Percentiles rank a stretch among this genome's conserved stretches.
These are phyloP conservation scores for Myotis daubentonii DNA, from an alignment of 2,797 vertebrate genomes.

Conservation along the genomic window DNA sequence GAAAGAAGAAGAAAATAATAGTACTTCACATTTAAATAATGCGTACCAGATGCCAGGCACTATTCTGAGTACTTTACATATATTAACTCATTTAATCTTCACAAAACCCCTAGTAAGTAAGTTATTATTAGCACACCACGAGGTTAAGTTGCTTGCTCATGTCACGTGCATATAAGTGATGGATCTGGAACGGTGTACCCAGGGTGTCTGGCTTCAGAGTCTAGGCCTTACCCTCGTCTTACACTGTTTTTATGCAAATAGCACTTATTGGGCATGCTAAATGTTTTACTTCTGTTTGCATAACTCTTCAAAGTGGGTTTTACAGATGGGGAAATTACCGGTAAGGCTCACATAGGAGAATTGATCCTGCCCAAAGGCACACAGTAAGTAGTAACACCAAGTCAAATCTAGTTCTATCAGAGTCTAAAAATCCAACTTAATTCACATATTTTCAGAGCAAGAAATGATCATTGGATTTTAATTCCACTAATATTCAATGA, in stretches of 20 bases:
- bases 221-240: not conserved
- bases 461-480: not conserved
- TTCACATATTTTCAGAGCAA: not conserved
- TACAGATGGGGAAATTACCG: not conserved
- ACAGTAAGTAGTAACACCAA: not conserved
- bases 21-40: conserved; percentile 46
- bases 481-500: not conserved
- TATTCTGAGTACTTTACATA: not conserved
- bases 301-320: conserved; percentile 15
- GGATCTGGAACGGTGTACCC: not conserved
- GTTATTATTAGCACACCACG: not conserved
- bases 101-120: not conserved
- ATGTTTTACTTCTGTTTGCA: conserved; percentile 40
- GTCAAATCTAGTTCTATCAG: not conserved
- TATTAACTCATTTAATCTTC: conserved; percentile 38
- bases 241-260: conserved; percentile 8
- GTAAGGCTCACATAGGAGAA: not conserved
- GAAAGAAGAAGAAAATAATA: conserved; percentile 46
- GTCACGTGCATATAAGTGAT: not conserved
- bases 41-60: conserved; percentile 38
- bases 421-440: not conserved
- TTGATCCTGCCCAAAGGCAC: not conserved
- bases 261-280: not conserved
- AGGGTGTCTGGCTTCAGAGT: not conserved
- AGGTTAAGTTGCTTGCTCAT: not conserved